Evolutionary conservation across 1,140 invertebrate genomes (phyloP).

Genomic region (Drosophila sturtevanti): DNA sequence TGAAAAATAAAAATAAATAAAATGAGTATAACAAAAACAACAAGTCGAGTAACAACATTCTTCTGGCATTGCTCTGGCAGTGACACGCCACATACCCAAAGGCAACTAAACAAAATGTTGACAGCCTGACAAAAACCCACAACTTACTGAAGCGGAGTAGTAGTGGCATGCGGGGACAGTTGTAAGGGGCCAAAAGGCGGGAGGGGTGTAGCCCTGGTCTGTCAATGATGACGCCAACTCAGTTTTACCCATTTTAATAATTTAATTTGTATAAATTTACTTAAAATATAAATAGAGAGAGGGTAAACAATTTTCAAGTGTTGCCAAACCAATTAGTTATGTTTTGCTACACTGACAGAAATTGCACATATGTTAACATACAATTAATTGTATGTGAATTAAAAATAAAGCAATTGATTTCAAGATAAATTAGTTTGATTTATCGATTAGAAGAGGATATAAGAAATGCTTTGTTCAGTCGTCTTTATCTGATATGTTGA

Average conservation of each 20-base stretch:
- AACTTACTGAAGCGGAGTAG: background rate
- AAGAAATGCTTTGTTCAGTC: too few species aligned
- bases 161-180: background rate
- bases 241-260: constrained; percentile 55
- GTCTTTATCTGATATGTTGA: too few species aligned
- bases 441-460: too few species aligned
- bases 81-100: constrained; percentile 68
- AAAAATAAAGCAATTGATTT: too few species aligned
- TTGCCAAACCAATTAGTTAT: background rate
- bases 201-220: background rate
- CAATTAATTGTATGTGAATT: too few species aligned
- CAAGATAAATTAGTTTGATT: too few species aligned
- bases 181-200: background rate
- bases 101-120: constrained; percentile 56
- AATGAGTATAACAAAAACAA: constrained; percentile 22
- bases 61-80: constrained; percentile 53
- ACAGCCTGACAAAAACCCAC: constrained; percentile 60
- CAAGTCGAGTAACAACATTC: constrained; percentile 20
- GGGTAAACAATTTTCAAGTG: constrained; percentile 46
- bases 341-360: background rate
- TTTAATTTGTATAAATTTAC: constrained; percentile 79
- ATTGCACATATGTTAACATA: too few species aligned
- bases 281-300: constrained; percentile 54
- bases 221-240: background rate
- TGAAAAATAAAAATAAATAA: constrained; percentile 24